Evolutionary conservation across 2,888 invertebrate species (phyloP).

Genomic region (Mantis religiosa): DNA sequence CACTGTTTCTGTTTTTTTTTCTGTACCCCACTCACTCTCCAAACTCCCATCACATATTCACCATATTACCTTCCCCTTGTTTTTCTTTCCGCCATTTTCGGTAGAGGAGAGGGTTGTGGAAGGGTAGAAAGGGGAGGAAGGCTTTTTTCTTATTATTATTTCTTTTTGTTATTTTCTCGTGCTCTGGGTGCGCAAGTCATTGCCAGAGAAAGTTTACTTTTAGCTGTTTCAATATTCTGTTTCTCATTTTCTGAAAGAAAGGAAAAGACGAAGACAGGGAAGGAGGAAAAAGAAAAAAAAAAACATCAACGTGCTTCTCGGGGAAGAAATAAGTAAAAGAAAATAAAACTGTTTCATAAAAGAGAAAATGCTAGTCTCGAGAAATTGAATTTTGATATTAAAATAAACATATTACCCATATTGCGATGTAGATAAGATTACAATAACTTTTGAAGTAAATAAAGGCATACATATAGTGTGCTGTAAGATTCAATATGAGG

Average conservation of each 20-base stretch:
- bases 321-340: slow-evolving; percentile 23
- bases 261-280: slow-evolving; percentile 21
- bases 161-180: slow-evolving; percentile 27
- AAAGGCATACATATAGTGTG: background rate
- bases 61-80: slow-evolving; percentile 47
- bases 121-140: slow-evolving; percentile 25
- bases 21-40: slow-evolving; percentile 37
- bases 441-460: slow-evolving; percentile 9
- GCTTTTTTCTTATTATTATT: slow-evolving; percentile 26
- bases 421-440: background rate
- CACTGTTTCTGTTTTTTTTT: slow-evolving; percentile 39
- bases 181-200: slow-evolving; percentile 32
- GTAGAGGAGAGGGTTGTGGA: slow-evolving; percentile 20
- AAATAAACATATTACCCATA: slow-evolving; percentile 30
- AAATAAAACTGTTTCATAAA: slow-evolving; percentile 29
- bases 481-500: background rate
- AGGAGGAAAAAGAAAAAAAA: slow-evolving; percentile 23
- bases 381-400: slow-evolving; percentile 33
- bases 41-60: slow-evolving; percentile 47
- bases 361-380: slow-evolving; percentile 26
- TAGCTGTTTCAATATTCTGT: slow-evolving; percentile 39
- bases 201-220: slow-evolving; percentile 37
- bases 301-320: slow-evolving; percentile 11
- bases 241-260: slow-evolving; percentile 35
- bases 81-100: slow-evolving; percentile 43